These are phyloP conservation scores for Tenebrosternarchus preto DNA, from an alignment of 2,113 vertebrate genomes.

Conservation along the genomic window DNA sequence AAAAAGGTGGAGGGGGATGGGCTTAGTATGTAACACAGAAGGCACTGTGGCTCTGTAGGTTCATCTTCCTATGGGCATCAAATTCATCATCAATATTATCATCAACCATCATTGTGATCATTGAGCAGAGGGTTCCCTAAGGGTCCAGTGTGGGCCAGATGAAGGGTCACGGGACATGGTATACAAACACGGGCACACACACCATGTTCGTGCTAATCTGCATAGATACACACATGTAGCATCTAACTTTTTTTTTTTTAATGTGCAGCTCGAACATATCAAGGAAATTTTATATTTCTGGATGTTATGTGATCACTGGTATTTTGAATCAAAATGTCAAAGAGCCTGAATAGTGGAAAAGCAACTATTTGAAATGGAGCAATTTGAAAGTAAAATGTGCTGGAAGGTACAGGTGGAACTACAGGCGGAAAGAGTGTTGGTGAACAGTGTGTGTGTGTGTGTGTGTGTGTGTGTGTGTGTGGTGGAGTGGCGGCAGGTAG, in stretches of 20 bases:
- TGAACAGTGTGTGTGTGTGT: neutral
- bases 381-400: neutral
- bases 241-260: neutral
- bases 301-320: no score
- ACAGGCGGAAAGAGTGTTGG: neutral
- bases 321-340: no score
- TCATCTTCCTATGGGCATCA: slow-evolving; percentile 28
- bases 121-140: no score
- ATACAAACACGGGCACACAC: neutral
- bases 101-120: neutral
- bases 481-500: neutral
- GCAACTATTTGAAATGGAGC: neutral
- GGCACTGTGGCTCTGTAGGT: slow-evolving; percentile 76
- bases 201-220: neutral
- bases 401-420: neutral
- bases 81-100: neutral
- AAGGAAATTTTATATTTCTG: neutral
- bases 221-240: slow-evolving; percentile 16
- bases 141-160: neutral
- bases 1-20: neutral
- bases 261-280: neutral
- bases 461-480: neutral
- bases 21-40: slow-evolving; percentile 70
- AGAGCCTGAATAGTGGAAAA: no score
- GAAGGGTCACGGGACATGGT: neutral